Base-by-base conservation (phyloP, 1,140 invertebrate genomes). In the Eciton burchellii region DNA sequence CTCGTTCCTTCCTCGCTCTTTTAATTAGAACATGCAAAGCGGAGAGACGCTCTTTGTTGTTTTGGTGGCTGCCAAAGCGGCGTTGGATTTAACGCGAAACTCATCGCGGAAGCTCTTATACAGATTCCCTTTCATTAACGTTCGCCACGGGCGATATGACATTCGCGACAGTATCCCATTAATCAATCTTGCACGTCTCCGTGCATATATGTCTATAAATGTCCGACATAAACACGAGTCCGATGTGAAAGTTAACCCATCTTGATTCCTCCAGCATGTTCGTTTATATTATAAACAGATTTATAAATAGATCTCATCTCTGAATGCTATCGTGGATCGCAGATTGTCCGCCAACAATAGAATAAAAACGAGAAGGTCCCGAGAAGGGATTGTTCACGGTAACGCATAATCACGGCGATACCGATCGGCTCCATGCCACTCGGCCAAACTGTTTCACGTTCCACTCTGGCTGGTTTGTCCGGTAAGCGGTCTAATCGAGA, bases 1-100 rank as follows among this genome's bases (percentile, higher is more conserved):
- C 35, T 81, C 52, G 63, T 70, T 35, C 57, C 52, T 79, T 71
- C 41, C 35, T 63, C 1, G 11, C 5, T 63, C 43, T 52, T 35
- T 79, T 35, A 54, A 43, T 76, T 65, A 76, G 59, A 52, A 52
- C 59, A 52, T 52, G 24, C 59, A 57, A 77, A 79, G 9, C 4
- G 5, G 12, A 52, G 43, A 74, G 6, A 19, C 12, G 29, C 16
- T 72, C 21, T 60, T 9, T 16, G 56, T 3, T 71, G 26, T 41
- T 35, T 57, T 14, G 4, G 14, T 16, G 35, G 9, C 11, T 24
- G 35, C 1, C 4, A 12, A 35, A 35, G 59, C 11, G 43, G 5
- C n/a, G n/a, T 29, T 3, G n/a, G n/a, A 47, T 21, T 63, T 66
- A 49, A 68, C 4, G 9, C 47, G 9, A 49, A 66, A 26, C 26